Percentiles rank a stretch among this genome's conserved stretches.
Evolutionary conservation across 1,140 invertebrate species (phyloP).

Genomic region (Cherax quadricarinatus): DNA sequence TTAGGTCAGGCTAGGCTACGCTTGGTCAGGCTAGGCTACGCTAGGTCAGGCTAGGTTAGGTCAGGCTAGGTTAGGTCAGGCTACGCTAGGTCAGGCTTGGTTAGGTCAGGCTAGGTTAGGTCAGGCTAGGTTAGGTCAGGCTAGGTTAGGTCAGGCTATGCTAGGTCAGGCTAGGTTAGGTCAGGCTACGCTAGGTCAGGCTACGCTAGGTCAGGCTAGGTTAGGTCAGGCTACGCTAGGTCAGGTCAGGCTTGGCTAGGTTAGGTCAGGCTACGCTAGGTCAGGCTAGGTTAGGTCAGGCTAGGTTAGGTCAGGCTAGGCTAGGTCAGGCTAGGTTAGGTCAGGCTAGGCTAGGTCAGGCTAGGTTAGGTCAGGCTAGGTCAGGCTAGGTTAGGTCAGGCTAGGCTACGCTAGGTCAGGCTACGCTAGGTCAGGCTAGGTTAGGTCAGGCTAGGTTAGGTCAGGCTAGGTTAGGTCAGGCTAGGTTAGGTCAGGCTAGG

Average conservation of each 20-base stretch:
- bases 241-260: slow-evolving; percentile 68
- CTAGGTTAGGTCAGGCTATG: slow-evolving; percentile 69
- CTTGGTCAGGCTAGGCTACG: slow-evolving; percentile 66
- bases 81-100: neutral
- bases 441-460: neutral
- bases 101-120: slow-evolving; percentile 70
- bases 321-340: too few species aligned
- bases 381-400: neutral
- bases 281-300: slow-evolving; percentile 51
- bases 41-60: slow-evolving; percentile 50
- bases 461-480: neutral
- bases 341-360: too few species aligned
- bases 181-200: slow-evolving; percentile 60
- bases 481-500: neutral
- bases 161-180: slow-evolving; percentile 65
- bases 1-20: slow-evolving; percentile 71
- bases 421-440: neutral
- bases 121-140: slow-evolving; percentile 69
- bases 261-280: slow-evolving; percentile 70
- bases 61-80: too few species aligned
- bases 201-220: neutral
- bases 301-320: too few species aligned
- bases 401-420: neutral
- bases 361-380: slow-evolving; percentile 70
- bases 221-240: slow-evolving; percentile 49